These are phyloP conservation scores for Hippoglossus stenolepis DNA, from an alignment of 2,113 vertebrate genomes.

Conservation along the genomic window DNA sequence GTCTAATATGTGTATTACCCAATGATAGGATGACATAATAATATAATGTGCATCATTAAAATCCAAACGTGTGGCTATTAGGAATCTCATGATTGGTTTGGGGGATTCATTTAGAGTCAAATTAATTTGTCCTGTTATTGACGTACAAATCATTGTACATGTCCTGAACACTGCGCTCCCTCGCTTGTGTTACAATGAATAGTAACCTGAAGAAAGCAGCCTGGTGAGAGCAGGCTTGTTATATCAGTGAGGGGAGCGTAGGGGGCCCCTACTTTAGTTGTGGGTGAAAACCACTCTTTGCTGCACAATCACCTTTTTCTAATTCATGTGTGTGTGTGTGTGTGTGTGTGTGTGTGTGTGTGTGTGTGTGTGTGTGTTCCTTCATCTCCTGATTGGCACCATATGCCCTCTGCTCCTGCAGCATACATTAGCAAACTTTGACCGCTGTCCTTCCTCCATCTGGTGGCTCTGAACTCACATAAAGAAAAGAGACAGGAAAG, in stretches of 20 bases:
- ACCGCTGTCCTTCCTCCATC: slow-evolving; percentile 72
- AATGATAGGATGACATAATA: no score
- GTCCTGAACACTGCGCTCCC: slow-evolving; percentile 1
- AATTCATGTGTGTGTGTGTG: slow-evolving; percentile 69
- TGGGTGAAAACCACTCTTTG: slow-evolving; percentile 45
- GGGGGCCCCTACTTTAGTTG: slow-evolving; percentile 63
- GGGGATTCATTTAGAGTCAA: slow-evolving; percentile 40
- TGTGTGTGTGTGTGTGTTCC: slow-evolving; percentile 19
- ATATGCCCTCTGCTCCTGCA: slow-evolving; percentile 74
- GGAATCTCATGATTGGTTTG: no score
- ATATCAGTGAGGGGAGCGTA: slow-evolving; percentile 59
- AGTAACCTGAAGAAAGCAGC: slow-evolving; percentile 75
- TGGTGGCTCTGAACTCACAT: slow-evolving; percentile 70
- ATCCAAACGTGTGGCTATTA: no score
- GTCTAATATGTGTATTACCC: no score
- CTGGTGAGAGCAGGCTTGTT: slow-evolving; percentile 47
- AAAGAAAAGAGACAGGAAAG: slow-evolving; percentile 56
- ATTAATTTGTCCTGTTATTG: slow-evolving; percentile 16
- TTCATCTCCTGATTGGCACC: slow-evolving; percentile 80
- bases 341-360: slow-evolving; percentile 11
- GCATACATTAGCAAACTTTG: slow-evolving; percentile 68
- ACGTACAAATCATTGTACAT: slow-evolving; percentile 3
- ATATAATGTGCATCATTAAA: no score
- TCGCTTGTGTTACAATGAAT: slow-evolving; percentile 53
- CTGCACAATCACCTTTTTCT: slow-evolving; percentile 63